Evolutionary conservation across 2,113 vertebrate genomes (phyloP).

Genomic region (Catharus fuscescens): DNA sequence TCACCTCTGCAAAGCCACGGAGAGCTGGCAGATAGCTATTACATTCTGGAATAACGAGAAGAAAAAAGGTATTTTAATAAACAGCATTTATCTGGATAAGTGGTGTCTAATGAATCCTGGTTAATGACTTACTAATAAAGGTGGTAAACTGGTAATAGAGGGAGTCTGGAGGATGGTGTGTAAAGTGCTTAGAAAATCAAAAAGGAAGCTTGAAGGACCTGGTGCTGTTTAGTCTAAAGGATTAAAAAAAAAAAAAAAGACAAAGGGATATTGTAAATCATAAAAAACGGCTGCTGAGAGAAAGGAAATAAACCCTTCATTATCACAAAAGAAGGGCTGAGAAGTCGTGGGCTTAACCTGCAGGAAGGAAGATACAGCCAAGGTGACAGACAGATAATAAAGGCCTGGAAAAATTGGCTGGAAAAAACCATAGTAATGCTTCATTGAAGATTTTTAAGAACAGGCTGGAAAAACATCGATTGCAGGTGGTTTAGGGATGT

Average conservation of each 20-base stretch:
- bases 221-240: not conserved
- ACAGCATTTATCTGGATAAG: not conserved
- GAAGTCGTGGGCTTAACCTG: not conserved
- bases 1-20: not conserved
- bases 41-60: not conserved
- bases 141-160: not conserved
- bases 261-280: accelerated
- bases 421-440: not conserved
- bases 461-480: accelerated
- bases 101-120: not conserved
- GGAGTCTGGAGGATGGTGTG: not conserved
- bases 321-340: not conserved
- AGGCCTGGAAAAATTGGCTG: not conserved
- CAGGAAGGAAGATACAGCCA: not conserved
- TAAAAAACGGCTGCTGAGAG: accelerated
- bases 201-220: not conserved
- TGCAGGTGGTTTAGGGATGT: not conserved
- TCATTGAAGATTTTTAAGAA: not conserved
- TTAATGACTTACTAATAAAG: not conserved
- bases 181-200: not conserved
- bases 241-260: not conserved
- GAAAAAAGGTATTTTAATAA: not conserved
- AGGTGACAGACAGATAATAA: not conserved
- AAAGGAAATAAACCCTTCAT: not conserved
- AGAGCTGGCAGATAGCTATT: not conserved